Conservation (phyloP, 2,888 invertebrate species). For the Junonia oenone region DNA sequence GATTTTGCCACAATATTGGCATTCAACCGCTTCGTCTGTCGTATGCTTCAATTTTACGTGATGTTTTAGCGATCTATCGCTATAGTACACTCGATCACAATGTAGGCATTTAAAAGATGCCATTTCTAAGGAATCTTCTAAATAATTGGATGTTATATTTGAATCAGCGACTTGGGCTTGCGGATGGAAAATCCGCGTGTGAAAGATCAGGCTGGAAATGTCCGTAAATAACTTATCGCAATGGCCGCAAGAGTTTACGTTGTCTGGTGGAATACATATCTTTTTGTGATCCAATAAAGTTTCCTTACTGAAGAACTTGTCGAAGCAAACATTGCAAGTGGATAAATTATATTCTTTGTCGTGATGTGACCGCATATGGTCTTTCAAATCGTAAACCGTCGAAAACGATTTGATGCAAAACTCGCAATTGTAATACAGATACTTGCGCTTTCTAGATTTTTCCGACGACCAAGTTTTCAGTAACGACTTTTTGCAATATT, state of each 20-base stretch:
- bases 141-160: slow-evolving; percentile 47
- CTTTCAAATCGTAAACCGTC: slow-evolving; percentile 51
- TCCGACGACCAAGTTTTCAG: slow-evolving; percentile 26
- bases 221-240: slow-evolving; percentile 65
- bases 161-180: slow-evolving; percentile 56
- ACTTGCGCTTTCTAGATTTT: slow-evolving; percentile 15
- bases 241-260: slow-evolving; percentile 49
- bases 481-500: slow-evolving; percentile 51
- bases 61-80: slow-evolving; percentile 58
- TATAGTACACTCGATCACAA: slow-evolving; percentile 55
- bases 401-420: slow-evolving; percentile 43
- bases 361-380: slow-evolving; percentile 52
- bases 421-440: slow-evolving; percentile 47
- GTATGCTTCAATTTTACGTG: slow-evolving; percentile 62
- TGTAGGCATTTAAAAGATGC: slow-evolving; percentile 47
- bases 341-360: slow-evolving; percentile 49
- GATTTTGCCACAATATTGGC: slow-evolving; percentile 51
- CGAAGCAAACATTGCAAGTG: slow-evolving; percentile 61
- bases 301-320: slow-evolving; percentile 55
- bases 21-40: slow-evolving; percentile 48
- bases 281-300: slow-evolving; percentile 47
- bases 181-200: slow-evolving; percentile 57
- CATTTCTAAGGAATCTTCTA: slow-evolving; percentile 34
- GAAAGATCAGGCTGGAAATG: slow-evolving; percentile 56
- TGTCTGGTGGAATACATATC: slow-evolving; percentile 48